phyloP scores from a whole-genome alignment of 1,140 invertebrate genomes.

The Epicauta chinensis region DNA sequence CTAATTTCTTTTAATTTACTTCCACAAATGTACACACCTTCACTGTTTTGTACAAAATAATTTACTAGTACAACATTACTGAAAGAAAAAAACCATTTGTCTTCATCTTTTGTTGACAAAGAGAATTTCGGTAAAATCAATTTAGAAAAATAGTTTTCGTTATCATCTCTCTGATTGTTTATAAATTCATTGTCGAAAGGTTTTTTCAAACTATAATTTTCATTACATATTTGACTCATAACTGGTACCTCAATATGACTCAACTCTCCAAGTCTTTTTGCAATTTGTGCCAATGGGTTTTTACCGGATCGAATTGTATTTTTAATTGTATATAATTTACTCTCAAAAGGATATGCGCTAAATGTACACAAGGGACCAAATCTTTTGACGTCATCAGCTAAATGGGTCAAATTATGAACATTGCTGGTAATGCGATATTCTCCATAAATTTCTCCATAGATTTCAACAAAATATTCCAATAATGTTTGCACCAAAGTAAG shows the following conservation, averaged over 20 bases:
- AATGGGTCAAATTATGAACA: conserved; percentile 21
- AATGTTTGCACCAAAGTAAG: conserved; percentile 17
- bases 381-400: conserved; percentile 28
- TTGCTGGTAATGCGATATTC: conserved; percentile 13
- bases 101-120: background rate
- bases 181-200: background rate
- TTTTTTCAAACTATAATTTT: background rate
- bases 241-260: background rate
- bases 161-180: background rate
- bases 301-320: conserved; percentile 21
- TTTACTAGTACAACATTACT: background rate
- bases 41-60: background rate
- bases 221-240: background rate
- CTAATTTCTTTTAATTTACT: background rate
- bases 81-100: background rate
- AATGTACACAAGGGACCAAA: conserved; percentile 27
- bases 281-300: conserved; percentile 24
- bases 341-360: conserved; percentile 31
- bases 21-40: background rate
- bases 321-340: conserved; percentile 26
- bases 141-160: background rate
- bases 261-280: conserved; percentile 20
- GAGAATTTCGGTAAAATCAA: background rate
- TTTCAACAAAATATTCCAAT: conserved; percentile 14
- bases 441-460: conserved; percentile 22